Base-by-base conservation (phyloP, 1,140 invertebrate genomes). In the Drosophila bocki region DNA sequence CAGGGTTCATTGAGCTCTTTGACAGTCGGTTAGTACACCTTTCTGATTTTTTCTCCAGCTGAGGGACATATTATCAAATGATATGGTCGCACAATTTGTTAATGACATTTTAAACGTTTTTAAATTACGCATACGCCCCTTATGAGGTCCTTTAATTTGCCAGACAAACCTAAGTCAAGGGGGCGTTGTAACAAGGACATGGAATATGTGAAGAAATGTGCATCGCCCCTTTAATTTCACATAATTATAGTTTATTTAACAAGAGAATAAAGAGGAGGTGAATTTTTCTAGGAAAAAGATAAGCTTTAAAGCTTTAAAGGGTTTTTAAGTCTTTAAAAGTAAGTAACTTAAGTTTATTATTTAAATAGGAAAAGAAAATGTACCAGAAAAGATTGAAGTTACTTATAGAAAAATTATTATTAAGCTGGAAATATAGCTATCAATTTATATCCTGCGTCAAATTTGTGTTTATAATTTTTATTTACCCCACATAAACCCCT, bases 41-140 rank as follows among this genome's bases (percentile, higher is more conserved):
- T 37, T 17, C 22, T 2, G 32, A 50, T 60, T 39, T 32, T 13
- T 37, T 22, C 26, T 3, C 39, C 13, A 15, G 39, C 33, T n/a
- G 7, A 33, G 48, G 35, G 69, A 69, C 68, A 78, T 68, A 71
- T 88, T 83, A 80, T 78, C 75, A 86, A 69, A 63, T 63, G 71
- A 78, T 83, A 77, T 80, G 77, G 59, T 67, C 29, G 19, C 44
- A 45, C 68, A 75, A 80, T 68, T 88, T 75, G 77, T 84, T 88
- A 90, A 88, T 88, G 85, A 65, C 78, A 78, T 88, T 88, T 88
- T 90, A 90, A 88, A 90, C 77, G 84, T 26, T 88, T 88, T 88
- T 62, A 77, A 88, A 90, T 88, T 88, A 76, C 84, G 80, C 59
- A 80, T 80, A 84, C 84, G 85, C 85, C 84, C 75, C 69, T 39